phyloP scores from a whole-genome alignment of 2,113 vertebrate species.

The Vanacampus margaritifer region DNA sequence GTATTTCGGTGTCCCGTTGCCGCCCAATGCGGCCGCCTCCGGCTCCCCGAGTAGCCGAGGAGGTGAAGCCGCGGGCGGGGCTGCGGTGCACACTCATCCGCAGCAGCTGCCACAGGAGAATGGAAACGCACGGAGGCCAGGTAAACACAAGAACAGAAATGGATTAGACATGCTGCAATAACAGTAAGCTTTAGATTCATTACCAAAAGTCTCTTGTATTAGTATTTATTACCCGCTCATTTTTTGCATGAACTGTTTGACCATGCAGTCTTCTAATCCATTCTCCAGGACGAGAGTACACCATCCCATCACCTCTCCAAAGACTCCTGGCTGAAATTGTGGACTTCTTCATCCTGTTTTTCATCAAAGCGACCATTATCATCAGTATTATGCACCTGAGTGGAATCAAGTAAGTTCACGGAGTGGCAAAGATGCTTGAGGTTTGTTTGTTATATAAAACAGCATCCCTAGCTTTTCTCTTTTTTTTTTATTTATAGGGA shows the following conservation, averaged over 20 bases:
- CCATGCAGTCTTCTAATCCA: background rate
- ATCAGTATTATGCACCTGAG: conserved; percentile 95
- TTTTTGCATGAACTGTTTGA: background rate
- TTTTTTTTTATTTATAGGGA: conserved; percentile 81
- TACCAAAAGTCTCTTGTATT: background rate
- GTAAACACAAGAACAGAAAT: conserved; percentile 15
- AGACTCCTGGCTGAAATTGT: conserved; percentile 97
- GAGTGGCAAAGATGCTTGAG: background rate
- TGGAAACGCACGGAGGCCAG: conserved; percentile 64
- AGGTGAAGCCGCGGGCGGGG: conserved; percentile 40
- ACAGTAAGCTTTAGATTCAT: background rate
- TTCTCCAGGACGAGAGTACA: conserved; percentile 84
- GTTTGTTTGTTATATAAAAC: background rate
- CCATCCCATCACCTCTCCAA: conserved; percentile 90
- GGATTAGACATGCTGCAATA: background rate
- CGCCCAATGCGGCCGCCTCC: conserved; percentile 28
- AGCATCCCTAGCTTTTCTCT: conserved; percentile 10
- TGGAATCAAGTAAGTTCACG: conserved; percentile 92
- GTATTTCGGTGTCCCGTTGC: conserved; percentile 43
- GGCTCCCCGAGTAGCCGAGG: conserved; percentile 21
- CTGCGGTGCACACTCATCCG: conserved; percentile 31
- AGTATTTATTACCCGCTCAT: background rate
- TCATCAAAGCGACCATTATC: conserved; percentile 95
- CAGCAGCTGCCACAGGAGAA: conserved; percentile 58
- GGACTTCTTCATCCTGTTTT: conserved; percentile 98